Percentiles rank a stretch among this genome's conserved stretches.
phyloP scores from a whole-genome alignment of 2,113 vertebrate genomes.

The Falco punctatus region DNA sequence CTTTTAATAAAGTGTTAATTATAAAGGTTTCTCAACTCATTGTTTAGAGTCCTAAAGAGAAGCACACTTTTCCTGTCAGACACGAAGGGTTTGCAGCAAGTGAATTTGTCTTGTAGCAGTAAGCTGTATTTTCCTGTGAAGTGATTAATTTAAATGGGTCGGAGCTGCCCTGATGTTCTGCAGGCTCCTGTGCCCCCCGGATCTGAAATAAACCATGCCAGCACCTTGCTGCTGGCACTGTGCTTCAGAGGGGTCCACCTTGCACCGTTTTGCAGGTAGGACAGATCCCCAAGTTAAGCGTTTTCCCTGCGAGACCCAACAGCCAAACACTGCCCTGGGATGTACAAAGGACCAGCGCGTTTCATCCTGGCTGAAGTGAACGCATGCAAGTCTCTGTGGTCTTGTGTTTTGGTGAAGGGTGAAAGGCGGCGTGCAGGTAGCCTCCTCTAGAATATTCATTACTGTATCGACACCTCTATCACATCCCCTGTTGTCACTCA shows the following conservation, averaged over 20 bases:
- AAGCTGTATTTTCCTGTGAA: background rate
- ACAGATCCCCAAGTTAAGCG: background rate
- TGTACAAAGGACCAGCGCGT: background rate
- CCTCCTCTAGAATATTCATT: background rate
- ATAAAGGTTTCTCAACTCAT: slow-evolving; percentile 49
- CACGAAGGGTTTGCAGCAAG: background rate
- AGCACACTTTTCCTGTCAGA: background rate
- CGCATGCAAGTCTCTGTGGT: background rate
- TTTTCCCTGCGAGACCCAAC: background rate
- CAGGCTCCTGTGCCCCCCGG: rapidly evolving
- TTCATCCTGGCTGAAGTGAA: background rate
- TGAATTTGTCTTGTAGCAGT: background rate
- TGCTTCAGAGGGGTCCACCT: background rate
- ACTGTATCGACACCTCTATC: background rate
- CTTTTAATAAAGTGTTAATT: slow-evolving; percentile 60
- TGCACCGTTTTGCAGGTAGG: background rate
- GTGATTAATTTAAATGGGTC: slow-evolving; percentile 6
- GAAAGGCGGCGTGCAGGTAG: background rate
- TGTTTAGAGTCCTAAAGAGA: slow-evolving; percentile 55
- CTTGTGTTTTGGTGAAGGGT: background rate
- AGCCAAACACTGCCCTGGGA: rapidly evolving
- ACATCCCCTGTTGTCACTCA: background rate
- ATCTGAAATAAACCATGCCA: background rate
- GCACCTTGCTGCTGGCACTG: rapidly evolving
- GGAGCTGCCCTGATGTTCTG: background rate